A percentile compares a stretch with the other conserved stretches of the same genome.
These are phyloP conservation scores for Centruroides vittatus DNA, from an alignment of 1,140 invertebrate genomes.

Conservation along the genomic window DNA sequence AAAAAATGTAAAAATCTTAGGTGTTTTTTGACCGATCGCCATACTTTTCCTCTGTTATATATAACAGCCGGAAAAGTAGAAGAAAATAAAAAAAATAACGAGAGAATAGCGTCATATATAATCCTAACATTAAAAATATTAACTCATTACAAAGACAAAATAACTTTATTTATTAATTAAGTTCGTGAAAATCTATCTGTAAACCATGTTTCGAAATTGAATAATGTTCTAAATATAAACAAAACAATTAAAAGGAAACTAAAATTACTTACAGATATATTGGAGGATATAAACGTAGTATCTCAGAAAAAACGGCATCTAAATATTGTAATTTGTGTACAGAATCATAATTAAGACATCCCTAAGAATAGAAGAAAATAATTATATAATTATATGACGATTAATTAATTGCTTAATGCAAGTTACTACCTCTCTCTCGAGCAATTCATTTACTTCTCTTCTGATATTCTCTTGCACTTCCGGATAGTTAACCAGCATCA, in stretches of 20 bases:
- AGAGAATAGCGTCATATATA: too few species aligned
- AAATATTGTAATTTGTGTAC: background rate
- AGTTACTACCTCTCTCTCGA: slow-evolving; percentile 5
- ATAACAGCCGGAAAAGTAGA: too few species aligned
- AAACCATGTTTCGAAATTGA: background rate
- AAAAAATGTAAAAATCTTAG: too few species aligned
- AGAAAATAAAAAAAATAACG: too few species aligned
- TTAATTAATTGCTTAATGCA: too few species aligned
- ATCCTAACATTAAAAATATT: too few species aligned
- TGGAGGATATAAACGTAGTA: background rate
- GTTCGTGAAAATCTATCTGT: too few species aligned
- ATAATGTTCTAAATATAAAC: background rate
- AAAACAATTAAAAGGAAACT: background rate
- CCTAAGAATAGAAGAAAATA: background rate
- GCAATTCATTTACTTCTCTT: slow-evolving; percentile 23
- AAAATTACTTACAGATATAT: background rate
- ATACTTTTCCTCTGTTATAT: too few species aligned
- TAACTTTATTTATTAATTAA: too few species aligned
- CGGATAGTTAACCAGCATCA: slow-evolving; percentile 28
- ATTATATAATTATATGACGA: too few species aligned
- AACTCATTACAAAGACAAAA: too few species aligned
- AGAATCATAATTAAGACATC: background rate
- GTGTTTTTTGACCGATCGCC: too few species aligned
- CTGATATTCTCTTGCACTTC: slow-evolving; percentile 30
- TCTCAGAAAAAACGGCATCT: background rate